These are phyloP conservation scores for Alexandromys fortis DNA, from an alignment of 2,113 vertebrate genomes.

Conservation along the genomic window DNA sequence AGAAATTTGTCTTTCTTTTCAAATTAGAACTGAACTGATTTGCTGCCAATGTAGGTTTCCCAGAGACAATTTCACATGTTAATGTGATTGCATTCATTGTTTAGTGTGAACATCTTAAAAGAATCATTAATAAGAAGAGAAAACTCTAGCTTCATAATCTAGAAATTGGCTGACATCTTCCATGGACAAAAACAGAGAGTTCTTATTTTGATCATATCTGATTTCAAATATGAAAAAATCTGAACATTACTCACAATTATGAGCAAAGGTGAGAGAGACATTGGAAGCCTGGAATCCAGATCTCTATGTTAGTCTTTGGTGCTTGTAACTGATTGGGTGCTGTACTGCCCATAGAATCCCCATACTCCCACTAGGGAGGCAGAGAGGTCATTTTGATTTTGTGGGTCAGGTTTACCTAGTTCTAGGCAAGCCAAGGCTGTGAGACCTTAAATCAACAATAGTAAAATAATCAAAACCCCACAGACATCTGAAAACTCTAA, in stretches of 20 bases:
- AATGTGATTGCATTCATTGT: slow-evolving; percentile 66
- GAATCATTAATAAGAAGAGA: slow-evolving; percentile 77
- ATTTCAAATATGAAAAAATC: background rate
- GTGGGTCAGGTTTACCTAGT: background rate
- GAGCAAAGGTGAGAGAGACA: background rate
- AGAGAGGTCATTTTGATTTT: background rate
- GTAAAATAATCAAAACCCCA: background rate
- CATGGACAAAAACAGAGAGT: background rate
- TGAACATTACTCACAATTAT: background rate
- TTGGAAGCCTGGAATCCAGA: background rate
- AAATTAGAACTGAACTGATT: slow-evolving; percentile 56
- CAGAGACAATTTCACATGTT: slow-evolving; percentile 68
- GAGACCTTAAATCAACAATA: background rate
- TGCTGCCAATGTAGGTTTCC: slow-evolving; percentile 42
- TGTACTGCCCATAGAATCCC: background rate
- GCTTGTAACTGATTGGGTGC: background rate
- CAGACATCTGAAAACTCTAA: background rate
- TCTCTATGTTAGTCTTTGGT: background rate
- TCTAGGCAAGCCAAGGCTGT: too few relatives aligned
- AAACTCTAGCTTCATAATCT: background rate
- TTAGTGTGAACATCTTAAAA: slow-evolving; percentile 80
- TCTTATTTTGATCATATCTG: background rate
- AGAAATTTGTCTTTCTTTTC: slow-evolving; percentile 66
- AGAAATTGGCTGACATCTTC: background rate
- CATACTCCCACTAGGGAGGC: background rate